Base-by-base conservation (phyloP, 2,888 invertebrate genomes). In the Aleiodes leptofemur region DNA sequence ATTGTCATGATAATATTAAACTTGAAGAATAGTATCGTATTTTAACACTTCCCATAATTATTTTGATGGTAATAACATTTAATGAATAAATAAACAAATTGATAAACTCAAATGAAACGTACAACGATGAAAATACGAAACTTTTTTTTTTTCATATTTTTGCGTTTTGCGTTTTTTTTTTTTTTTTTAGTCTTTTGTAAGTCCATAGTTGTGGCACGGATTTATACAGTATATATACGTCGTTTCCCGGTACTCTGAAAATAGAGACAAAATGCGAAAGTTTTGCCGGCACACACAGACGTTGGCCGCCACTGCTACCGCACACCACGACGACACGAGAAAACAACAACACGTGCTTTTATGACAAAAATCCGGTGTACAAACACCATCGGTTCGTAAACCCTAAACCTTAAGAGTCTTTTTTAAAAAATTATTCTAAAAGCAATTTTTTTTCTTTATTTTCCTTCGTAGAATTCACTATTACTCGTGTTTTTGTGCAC, bases 201-300 rank as follows among this genome's bases (percentile, higher is more conserved):
- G 7, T 59, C 59, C 38, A 34, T 34, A n/a, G n/a, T 59, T n/a
- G 9, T 14, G 14, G 34, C 4, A 38, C 59, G n/a, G 14, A 64
- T 43, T 29, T 23, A 64, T 16, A 16, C 8, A 64, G 8, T 64
- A 64, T 64, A 64, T 48, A 4, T 23, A 29, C 51, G 29, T 51
- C 59, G 72, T 69, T 76, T 76, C 76, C 68, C 57, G 16, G 76
- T 76, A 76, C 56, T 76, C 76, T 72, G 38, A 16, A 76, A 76
- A 76, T 76, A 76, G 72, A 76, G 50, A 31, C 14, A 68, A 31
- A 31, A 53, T 7, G 16, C 14, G 1, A 53, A 53, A 68, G 50
- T 68, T 34, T 68, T 31, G 51, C 31, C 68, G 68, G 51, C 51
- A 51, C 9, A 66, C 9, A 66, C 38, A 61, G 56, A 31, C 61